These are phyloP conservation scores for Ennomos erosarius DNA, from an alignment of 2,888 invertebrate genomes.

Conservation along the genomic window DNA sequence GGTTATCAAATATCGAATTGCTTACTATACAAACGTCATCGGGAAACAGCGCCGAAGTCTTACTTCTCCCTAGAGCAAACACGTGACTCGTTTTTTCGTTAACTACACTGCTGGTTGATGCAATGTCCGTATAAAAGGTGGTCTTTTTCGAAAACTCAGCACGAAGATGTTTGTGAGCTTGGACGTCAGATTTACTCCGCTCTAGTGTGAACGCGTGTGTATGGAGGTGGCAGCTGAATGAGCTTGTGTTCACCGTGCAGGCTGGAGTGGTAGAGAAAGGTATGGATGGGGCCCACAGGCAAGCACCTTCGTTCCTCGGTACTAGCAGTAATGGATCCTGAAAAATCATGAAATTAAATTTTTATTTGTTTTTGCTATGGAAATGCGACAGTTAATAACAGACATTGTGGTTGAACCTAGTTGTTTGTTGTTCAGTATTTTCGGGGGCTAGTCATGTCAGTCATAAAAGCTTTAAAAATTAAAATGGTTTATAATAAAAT, in stretches of 20 bases:
- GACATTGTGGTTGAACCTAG: too few relatives aligned
- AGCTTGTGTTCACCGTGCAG: conserved; percentile 70
- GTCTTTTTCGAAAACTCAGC: conserved; percentile 61
- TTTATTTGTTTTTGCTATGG: too few relatives aligned
- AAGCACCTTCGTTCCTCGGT: conserved; percentile 86
- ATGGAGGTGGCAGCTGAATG: conserved; percentile 79
- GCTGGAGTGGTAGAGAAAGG: conserved; percentile 76
- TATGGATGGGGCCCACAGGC: conserved; percentile 76
- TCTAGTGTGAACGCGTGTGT: conserved; percentile 75
- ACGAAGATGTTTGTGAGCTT: conserved; percentile 65
- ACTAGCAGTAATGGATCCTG: conserved; percentile 86
- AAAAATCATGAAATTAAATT: conserved; percentile 21
- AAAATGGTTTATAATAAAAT: too few relatives aligned
- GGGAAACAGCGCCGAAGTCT: conserved; percentile 68
- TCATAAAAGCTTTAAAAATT: too few relatives aligned
- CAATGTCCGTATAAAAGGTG: conserved; percentile 64
- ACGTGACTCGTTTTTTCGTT: conserved; percentile 52
- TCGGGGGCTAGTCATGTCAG: too few relatives aligned
- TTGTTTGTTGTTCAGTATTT: too few relatives aligned
- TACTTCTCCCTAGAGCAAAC: conserved; percentile 71
- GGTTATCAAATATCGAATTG: conserved; percentile 73
- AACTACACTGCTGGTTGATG: conserved; percentile 20
- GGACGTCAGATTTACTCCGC: conserved; percentile 77
- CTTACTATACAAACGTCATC: conserved; percentile 58
- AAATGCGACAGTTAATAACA: too few relatives aligned